phyloP scores from a whole-genome alignment of 2,797 vertebrate genomes.

The Periparus ater region DNA sequence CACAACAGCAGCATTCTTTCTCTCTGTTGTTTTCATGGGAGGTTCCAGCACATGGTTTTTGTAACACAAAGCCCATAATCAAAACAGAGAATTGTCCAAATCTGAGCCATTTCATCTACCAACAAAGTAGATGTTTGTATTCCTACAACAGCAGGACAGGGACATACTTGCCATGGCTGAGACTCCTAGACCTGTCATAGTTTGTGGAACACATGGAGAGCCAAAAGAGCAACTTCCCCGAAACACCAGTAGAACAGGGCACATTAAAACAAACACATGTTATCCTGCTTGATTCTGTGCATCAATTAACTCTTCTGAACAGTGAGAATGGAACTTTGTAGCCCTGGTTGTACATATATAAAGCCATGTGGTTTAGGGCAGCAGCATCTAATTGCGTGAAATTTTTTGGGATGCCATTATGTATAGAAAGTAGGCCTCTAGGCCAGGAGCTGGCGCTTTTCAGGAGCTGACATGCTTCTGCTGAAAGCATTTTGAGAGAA shows the following conservation, averaged over 20 bases:
- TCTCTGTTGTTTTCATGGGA: neutral
- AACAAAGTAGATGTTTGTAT: neutral
- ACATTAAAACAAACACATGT: neutral
- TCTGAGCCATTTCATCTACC: neutral
- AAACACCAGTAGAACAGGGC: neutral
- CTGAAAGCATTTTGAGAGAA: neutral
- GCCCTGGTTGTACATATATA: neutral
- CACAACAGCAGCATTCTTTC: neutral
- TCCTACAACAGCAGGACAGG: neutral
- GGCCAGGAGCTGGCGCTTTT: neutral
- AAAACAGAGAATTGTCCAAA: neutral
- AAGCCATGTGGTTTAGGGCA: neutral
- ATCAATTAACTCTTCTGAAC: neutral
- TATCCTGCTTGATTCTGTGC: neutral
- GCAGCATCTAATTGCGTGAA: neutral
- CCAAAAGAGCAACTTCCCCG: neutral
- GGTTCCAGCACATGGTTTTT: neutral
- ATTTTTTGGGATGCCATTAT: neutral
- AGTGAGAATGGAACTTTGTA: neutral
- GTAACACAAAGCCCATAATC: neutral
- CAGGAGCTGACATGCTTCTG: neutral
- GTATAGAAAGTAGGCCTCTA: neutral
- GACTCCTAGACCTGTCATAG: neutral
- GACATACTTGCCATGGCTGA: neutral
- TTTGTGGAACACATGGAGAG: neutral